A percentile compares a stretch with the other conserved stretches of the same genome.
These are phyloP conservation scores for Ptychobarbus kaznakovi DNA, from an alignment of 2,797 vertebrate genomes.

Conservation along the genomic window DNA sequence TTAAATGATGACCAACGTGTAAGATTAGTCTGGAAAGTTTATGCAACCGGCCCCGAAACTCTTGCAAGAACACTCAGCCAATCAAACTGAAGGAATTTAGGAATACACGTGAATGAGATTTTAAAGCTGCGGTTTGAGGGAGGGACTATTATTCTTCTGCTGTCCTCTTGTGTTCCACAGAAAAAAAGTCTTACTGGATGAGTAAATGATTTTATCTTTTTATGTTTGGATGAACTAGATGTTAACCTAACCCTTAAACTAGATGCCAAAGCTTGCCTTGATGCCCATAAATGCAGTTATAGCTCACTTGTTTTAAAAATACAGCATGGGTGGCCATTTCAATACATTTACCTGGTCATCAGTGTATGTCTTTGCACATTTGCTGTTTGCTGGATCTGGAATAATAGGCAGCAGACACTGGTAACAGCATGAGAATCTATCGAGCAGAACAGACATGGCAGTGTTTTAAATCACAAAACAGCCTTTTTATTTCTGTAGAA, in stretches of 20 bases:
- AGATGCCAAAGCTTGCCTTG: neutral
- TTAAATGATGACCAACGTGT: neutral
- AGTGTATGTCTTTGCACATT: constrained; percentile 83
- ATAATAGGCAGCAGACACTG: constrained; percentile 74
- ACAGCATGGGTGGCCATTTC: neutral
- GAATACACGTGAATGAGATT: neutral
- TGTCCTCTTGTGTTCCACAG: neutral
- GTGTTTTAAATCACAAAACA: neutral
- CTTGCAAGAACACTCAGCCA: neutral
- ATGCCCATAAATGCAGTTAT: neutral
- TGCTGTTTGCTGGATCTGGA: constrained; percentile 92
- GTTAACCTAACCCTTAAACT: neutral
- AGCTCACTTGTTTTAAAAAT: neutral
- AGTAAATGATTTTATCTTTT: neutral
- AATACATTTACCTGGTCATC: constrained; percentile 75
- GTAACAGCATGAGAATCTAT: constrained; percentile 64
- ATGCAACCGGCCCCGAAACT: neutral
- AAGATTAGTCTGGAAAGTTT: neutral
- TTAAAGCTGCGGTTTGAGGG: neutral
- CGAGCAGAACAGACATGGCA: constrained; percentile 22
- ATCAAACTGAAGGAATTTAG: neutral
- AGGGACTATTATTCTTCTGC: neutral
- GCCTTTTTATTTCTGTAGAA: neutral
- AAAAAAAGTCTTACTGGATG: neutral
- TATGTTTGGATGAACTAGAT: neutral